Evolutionary conservation across 1,140 invertebrate genomes (phyloP), one percentile per base, ranked within the genome.

Genomic region (Penaeus chinensis): DNA sequence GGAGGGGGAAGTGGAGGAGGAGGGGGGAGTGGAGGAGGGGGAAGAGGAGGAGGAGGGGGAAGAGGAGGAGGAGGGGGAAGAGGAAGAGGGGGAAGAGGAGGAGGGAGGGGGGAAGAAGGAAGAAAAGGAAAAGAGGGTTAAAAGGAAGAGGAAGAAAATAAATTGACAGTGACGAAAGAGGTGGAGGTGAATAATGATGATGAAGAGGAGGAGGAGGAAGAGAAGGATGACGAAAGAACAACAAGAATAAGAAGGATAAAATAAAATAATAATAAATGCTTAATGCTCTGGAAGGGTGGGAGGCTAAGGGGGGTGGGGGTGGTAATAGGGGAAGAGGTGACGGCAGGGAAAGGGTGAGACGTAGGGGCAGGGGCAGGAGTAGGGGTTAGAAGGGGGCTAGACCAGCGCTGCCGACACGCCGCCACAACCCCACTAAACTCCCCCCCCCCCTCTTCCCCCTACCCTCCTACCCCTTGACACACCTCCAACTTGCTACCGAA

Each of bases 31-130:
- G 47, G 61, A 60, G 47, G 69, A 42, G 69, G 22, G 10, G n/a
- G 65, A 61, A 22, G 60, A 71, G 60, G 65, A 74, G 82, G 32
- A n/a, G 27, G 60, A n/a, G 82, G 18, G n/a, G 60, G 24, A 61
- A 63, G 77, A 37, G 61, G n/a, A 47, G 37, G 85, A 86, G 16
- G 32, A 37, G 62, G 65, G 27, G 32, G 60, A 32, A 24, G 22
- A 65, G 54, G 18, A 2, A 16, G 2, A 22, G 54, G 11, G 8
- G 47, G 78, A 0, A 13, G 22, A 60, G 78, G 22, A 60, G 42
- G 19, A 8, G 19, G 13, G 78, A 13, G 0, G 78, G 42, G 0
- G 2, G n/a, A 27, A 47, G 42, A 24, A 66, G 2, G 66, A 47
- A n/a, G 22, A 42, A 0, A 71, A 32, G 32, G 42, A 54, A 16